These are phyloP conservation scores for Chrysina gloriosa DNA, from an alignment of 2,888 invertebrate species.

Conservation along the genomic window DNA sequence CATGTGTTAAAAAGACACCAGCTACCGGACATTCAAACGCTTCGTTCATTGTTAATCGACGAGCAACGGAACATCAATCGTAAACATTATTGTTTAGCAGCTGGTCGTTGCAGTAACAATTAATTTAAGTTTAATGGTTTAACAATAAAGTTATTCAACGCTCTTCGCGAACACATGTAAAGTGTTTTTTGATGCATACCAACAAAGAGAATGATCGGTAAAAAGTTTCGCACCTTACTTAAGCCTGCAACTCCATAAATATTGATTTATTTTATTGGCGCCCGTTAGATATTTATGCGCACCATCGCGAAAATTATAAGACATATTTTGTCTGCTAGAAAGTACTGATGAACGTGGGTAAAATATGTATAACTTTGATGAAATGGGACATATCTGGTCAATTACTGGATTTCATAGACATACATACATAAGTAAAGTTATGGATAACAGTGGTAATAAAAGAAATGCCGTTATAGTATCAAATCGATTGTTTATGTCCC, in stretches of 20 bases:
- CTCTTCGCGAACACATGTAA: constrained; percentile 7
- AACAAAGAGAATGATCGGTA: background rate
- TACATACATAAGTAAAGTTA: too few species aligned
- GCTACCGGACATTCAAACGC: too few species aligned
- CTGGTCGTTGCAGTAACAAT: background rate
- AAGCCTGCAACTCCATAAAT: constrained; percentile 2
- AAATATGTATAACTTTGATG: too few species aligned
- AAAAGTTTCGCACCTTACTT: constrained; percentile 22
- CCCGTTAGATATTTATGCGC: background rate
- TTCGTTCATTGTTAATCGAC: too few species aligned
- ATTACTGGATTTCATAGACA: too few species aligned
- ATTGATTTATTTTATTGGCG: constrained; percentile 23
- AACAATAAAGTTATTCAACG: constrained; percentile 13
- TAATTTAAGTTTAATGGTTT: background rate
- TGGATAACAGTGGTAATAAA: too few species aligned
- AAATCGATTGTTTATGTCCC: too few species aligned
- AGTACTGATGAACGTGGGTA: too few species aligned
- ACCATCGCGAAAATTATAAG: background rate
- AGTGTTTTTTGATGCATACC: constrained; percentile 6
- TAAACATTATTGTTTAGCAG: background rate
- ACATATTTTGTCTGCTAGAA: background rate
- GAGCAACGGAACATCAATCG: background rate
- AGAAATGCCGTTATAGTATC: too few species aligned
- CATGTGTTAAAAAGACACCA: too few species aligned
- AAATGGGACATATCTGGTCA: too few species aligned